phyloP scores from a whole-genome alignment of 2,113 vertebrate species.

The Procapra przewalskii region DNA sequence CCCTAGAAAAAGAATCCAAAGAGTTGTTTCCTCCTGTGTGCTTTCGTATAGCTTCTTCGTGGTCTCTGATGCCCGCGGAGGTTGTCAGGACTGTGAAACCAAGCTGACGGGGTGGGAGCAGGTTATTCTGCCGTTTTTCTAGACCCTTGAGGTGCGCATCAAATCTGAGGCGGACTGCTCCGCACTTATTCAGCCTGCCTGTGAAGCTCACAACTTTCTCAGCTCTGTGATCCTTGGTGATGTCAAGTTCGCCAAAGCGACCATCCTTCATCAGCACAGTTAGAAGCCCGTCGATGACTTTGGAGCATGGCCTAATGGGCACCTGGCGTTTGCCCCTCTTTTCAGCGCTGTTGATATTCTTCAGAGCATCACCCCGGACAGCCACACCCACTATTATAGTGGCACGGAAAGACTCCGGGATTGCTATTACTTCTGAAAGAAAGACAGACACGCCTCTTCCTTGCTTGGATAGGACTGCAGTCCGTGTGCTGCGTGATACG shows the following conservation, averaged over 20 bases:
- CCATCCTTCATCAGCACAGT: not conserved
- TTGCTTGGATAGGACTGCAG: not conserved
- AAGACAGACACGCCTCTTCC: not conserved
- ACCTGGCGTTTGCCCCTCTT: not conserved
- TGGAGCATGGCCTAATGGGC: not conserved
- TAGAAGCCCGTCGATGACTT: not conserved
- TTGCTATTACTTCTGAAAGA: not conserved
- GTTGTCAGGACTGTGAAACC: not conserved
- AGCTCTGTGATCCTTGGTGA: not conserved
- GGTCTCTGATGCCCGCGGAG: not conserved
- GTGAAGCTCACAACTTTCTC: not conserved
- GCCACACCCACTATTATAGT: not conserved
- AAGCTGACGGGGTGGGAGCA: not conserved
- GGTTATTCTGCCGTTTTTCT: not conserved
- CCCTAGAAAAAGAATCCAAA: not conserved
- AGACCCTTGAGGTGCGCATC: not conserved
- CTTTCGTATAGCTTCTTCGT: not conserved
- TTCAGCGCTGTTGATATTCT: not conserved
- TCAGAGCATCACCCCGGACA: not conserved
- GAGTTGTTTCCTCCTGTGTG: not conserved
- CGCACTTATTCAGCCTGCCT: not conserved
- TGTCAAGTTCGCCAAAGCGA: not conserved
- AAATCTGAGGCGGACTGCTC: not conserved
- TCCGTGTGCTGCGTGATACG: fast-evolving
- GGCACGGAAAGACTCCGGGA: not conserved